phyloP scores from a whole-genome alignment of 2,888 invertebrate genomes.

The Sminthurinus aureus region DNA sequence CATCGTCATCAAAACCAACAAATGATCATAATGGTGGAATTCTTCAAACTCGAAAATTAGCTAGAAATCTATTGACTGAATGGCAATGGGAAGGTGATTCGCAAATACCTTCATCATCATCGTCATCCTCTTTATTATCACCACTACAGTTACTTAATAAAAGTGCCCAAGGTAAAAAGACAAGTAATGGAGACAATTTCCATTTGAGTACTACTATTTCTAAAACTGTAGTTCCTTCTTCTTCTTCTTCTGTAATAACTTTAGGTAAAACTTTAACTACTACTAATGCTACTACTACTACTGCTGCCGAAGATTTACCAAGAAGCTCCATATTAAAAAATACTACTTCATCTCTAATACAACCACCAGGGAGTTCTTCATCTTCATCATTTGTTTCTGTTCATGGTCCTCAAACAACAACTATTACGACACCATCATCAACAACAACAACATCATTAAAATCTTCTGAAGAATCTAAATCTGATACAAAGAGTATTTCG shows the following conservation, averaged over 20 bases:
- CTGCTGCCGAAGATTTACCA: not conserved
- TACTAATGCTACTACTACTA: no score
- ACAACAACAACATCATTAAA: not conserved
- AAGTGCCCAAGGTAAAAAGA: not conserved
- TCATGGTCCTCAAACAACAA: not conserved
- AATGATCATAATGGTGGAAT: not conserved
- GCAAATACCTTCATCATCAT: not conserved
- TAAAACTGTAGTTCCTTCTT: not conserved
- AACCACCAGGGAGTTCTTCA: not conserved
- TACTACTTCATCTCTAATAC: not conserved
- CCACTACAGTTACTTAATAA: not conserved
- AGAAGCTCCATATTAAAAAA: not conserved
- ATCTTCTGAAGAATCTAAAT: not conserved
- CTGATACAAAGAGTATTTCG: not conserved
- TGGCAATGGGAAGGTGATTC: not conserved
- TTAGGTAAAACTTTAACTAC: no score
- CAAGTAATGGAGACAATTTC: not conserved
- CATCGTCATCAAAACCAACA: no score
- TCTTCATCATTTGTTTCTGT: constrained; percentile 2
- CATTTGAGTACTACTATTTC: not conserved
- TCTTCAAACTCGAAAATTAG: constrained; percentile 11
- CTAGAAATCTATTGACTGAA: constrained; percentile 1
- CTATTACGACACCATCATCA: not conserved
- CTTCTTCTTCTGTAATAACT: not conserved
- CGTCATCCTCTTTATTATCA: no score